These are phyloP conservation scores for Sterrhoptilus dennistouni DNA, from an alignment of 2,113 vertebrate genomes.

Conservation along the genomic window DNA sequence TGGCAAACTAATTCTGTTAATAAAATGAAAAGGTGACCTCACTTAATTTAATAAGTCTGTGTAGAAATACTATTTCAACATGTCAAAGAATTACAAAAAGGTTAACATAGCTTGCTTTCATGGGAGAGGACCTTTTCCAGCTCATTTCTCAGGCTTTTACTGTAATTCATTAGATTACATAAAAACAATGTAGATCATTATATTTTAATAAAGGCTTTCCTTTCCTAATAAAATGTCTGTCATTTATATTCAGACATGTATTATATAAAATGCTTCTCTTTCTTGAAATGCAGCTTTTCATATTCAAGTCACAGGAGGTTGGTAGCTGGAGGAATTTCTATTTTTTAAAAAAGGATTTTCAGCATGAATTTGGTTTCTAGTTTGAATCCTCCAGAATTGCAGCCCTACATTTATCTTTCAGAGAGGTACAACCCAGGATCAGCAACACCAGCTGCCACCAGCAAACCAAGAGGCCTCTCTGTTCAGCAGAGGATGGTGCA, in stretches of 20 bases:
- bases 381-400: background rate
- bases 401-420: background rate
- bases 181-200: slow-evolving; percentile 59
- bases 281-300: background rate
- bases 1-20: slow-evolving; percentile 56
- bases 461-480: background rate
- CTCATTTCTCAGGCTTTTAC: slow-evolving; percentile 59
- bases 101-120: slow-evolving; percentile 57
- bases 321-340: background rate
- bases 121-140: slow-evolving; percentile 56
- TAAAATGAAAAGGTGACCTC: slow-evolving; percentile 74
- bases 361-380: background rate
- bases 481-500: background rate
- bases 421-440: background rate
- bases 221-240: slow-evolving; percentile 57
- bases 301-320: background rate
- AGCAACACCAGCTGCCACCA: background rate
- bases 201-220: slow-evolving; percentile 53
- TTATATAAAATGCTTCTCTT: background rate
- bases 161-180: slow-evolving; percentile 54
- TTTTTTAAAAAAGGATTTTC: background rate
- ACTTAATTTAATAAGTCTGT: slow-evolving; percentile 65
- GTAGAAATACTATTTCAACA: slow-evolving; percentile 69
- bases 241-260: slow-evolving; percentile 31
- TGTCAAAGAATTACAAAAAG: slow-evolving; percentile 60